Conservation (phyloP, 2,113 vertebrate species). For the Marmota flaviventris region DNA sequence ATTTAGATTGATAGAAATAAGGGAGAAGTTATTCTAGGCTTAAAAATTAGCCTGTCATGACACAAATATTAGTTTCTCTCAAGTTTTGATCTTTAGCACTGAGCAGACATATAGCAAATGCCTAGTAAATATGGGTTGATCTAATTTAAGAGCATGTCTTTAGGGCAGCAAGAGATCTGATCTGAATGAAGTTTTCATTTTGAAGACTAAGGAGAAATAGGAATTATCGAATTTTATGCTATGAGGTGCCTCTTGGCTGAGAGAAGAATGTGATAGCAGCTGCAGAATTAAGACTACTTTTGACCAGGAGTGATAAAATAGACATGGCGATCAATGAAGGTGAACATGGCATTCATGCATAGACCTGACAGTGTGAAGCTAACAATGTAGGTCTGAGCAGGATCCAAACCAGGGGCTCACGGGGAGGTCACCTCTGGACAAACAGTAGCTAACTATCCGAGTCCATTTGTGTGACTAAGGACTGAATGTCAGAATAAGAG, state of each 20-base stretch:
- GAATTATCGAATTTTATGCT: neutral
- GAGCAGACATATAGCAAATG: neutral
- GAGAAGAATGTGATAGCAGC: neutral
- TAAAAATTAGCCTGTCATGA: neutral
- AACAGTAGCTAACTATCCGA: neutral
- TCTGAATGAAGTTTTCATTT: neutral
- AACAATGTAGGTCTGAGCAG: neutral
- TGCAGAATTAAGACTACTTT: neutral
- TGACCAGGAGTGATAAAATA: neutral
- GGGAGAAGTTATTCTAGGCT: neutral
- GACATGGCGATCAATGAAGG: accelerated
- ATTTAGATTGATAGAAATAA: neutral
- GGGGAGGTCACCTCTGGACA: neutral
- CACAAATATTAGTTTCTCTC: neutral
- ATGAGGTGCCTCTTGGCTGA: neutral
- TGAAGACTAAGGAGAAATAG: neutral
- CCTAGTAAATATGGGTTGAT: neutral
- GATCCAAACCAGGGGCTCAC: neutral
- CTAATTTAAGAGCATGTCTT: constrained; percentile 1
- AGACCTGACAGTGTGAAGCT: neutral
- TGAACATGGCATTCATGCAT: accelerated
- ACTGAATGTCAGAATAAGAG: neutral
- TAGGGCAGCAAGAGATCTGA: neutral
- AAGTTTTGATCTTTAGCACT: neutral
- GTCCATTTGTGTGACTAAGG: neutral